Percentiles rank a stretch among this genome's conserved stretches.
Conservation (phyloP, 2,113 vertebrate genomes). For the Galbula dea region DNA sequence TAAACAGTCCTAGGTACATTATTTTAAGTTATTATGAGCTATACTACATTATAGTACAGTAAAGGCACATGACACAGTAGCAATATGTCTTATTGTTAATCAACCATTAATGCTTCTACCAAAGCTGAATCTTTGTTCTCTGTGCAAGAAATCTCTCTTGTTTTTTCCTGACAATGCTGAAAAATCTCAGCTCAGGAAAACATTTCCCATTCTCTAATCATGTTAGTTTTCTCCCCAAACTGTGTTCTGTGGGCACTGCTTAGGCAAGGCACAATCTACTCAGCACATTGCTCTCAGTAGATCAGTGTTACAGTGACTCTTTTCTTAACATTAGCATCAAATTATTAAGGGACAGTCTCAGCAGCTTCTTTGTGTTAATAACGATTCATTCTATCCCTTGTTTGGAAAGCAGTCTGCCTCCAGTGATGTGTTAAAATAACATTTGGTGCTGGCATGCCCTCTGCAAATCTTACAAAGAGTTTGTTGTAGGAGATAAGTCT, state of each 20-base stretch:
- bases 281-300: neutral
- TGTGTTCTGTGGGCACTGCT: neutral
- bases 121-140: neutral
- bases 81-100: neutral
- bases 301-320: neutral
- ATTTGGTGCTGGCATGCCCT: neutral
- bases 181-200: neutral
- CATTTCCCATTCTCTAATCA: neutral
- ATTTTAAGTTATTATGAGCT: neutral
- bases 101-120: neutral
- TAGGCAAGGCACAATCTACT: neutral
- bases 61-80: neutral
- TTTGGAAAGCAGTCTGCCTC: neutral
- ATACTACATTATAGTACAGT: neutral
- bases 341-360: conserved; percentile 25
- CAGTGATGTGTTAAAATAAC: neutral
- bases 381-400: neutral
- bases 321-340: neutral
- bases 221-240: neutral
- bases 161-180: neutral
- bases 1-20: neutral
- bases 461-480: neutral
- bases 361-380: neutral
- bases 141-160: neutral
- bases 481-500: neutral